Percentiles rank a stretch among this genome's conserved stretches.
Conservation (phyloP, 2,888 invertebrate species). For the Gastracanthus pulcherrimus region DNA sequence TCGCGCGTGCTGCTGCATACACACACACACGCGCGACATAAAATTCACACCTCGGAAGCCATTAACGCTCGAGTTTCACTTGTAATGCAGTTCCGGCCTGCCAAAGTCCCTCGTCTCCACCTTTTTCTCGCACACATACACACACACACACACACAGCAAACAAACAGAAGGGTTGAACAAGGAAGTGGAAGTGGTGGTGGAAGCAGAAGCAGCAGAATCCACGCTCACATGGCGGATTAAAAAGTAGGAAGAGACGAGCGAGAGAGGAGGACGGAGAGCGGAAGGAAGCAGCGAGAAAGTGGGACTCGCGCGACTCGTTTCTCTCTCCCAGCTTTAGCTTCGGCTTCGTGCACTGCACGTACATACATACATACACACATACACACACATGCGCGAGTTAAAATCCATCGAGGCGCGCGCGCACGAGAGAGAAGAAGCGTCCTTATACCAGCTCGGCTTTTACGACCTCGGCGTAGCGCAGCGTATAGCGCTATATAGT, state of each 20-base stretch:
- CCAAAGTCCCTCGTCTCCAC: too few relatives aligned
- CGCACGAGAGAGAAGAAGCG: too few relatives aligned
- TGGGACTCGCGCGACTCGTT: conserved; percentile 49
- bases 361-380: neutral
- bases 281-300: conserved; percentile 52
- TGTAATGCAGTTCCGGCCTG: neutral
- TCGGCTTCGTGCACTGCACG: neutral
- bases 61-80: conserved; percentile 1
- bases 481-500: conserved; percentile 7
- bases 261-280: neutral
- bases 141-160: neutral
- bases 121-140: too few relatives aligned
- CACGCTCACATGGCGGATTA: neutral
- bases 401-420: conserved; percentile 19
- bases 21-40: neutral
- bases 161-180: neutral
- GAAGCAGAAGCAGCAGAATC: too few relatives aligned
- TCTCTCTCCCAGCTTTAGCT: neutral
- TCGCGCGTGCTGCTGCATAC: neutral
- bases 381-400: neutral
- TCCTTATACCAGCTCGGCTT: conserved; percentile 29
- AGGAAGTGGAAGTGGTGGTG: too few relatives aligned
- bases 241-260: neutral
- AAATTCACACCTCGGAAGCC: conserved; percentile 33
- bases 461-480: conserved; percentile 13